Evolutionary conservation across 2,888 invertebrate species (phyloP), one percentile per base, ranked within the genome.

Genomic region (Ormyrus nitidulus): DNA sequence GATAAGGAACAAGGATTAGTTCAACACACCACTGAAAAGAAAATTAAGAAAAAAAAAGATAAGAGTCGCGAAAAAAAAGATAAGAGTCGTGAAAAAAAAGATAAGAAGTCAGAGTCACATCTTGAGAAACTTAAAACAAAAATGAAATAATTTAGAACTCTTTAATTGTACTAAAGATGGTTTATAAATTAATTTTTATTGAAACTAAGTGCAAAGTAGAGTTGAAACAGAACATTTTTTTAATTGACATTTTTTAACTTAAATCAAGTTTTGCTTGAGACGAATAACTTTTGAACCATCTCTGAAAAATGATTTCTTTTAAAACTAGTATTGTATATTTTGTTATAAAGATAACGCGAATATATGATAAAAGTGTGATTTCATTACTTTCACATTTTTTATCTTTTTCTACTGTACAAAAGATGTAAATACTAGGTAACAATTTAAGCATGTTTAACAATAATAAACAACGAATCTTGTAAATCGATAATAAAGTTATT

Each of bases 61-160:
- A 65, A 72, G n/a, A 46, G 7, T 53, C 51, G n/a, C 34, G 54
- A 73, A 73, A 70, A 34, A 34, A 2, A 68, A 68, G 34, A 51
- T 51, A 69, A 77, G 58, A 71, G 2, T 19, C 19, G 19, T 19
- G 19, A 19, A 19, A 19, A 19, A 19, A 19, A 68, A 68, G 34
- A 51, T 44, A 68, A 77, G 58, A 71, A 19, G 19, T 19, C 19
- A 19, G 19, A 19, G 13, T 13, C 13, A 34, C 34, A 34, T 34
- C 2, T 34, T 34, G 34, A 34, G 34, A 34, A 34, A 65, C 64
- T 11, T 48, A 48, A 74, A 74, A 65, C 11, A 9, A 51, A 71
- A 59, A 6, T 5, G 9, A 71, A 62, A 7, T 59, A 44, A 49
- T 58, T n/a, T 66, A 66, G 49, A 34, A 34, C 46, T 13, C 8